These are phyloP conservation scores for Sparidentex hasta DNA, from an alignment of 2,797 vertebrate species.

Conservation along the genomic window DNA sequence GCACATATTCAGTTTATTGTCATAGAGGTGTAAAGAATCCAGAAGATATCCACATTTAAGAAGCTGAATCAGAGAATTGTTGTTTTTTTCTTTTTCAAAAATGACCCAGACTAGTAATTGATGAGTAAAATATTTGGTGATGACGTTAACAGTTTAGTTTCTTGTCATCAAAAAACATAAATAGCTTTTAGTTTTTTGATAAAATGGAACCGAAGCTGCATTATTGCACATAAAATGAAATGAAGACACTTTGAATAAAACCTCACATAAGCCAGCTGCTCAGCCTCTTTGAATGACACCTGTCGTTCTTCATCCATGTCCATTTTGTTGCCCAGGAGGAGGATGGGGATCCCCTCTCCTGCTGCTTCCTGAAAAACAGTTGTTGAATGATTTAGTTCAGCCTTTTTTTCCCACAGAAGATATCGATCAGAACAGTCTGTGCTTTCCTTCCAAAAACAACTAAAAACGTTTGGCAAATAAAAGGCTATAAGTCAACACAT, in stretches of 20 bases:
- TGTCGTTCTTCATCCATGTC: constrained; percentile 89
- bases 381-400: rapidly evolving
- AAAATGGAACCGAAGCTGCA: not conserved
- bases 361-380: constrained; percentile 85
- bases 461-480: not conserved
- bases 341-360: constrained; percentile 88
- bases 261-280: constrained; percentile 90
- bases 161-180: too few species aligned
- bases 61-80: too few species aligned
- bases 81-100: too few species aligned
- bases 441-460: not conserved
- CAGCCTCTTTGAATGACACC: constrained; percentile 88
- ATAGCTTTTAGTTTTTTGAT: too few species aligned
- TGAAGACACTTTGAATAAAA: not conserved
- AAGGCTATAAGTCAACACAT: too few species aligned
- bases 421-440: not conserved
- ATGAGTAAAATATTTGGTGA: too few species aligned
- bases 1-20: too few species aligned
- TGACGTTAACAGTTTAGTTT: too few species aligned
- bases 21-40: too few species aligned
- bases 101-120: too few species aligned
- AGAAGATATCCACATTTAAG: too few species aligned
- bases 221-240: not conserved
- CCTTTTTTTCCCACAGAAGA: not conserved
- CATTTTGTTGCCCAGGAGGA: constrained; percentile 94